A percentile compares a stretch with the other conserved stretches of the same genome.
Conservation (phyloP, 2,797 vertebrate species). For the Merluccius polli region DNA sequence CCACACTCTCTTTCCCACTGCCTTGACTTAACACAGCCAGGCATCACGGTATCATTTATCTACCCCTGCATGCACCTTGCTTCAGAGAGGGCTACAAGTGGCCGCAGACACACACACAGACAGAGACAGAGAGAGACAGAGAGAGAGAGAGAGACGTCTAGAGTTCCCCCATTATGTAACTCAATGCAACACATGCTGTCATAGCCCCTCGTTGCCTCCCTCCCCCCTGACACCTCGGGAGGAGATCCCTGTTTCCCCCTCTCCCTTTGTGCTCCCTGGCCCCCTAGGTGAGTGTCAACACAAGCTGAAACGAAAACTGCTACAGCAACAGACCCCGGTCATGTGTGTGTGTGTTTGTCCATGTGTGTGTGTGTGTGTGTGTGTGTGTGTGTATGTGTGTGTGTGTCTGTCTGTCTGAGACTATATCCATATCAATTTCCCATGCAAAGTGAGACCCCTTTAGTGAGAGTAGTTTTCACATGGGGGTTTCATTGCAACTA, state of each 20-base stretch:
- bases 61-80: slow-evolving; percentile 22
- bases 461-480: slow-evolving; percentile 56
- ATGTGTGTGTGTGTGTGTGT: slow-evolving; percentile 25
- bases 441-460: slow-evolving; percentile 29
- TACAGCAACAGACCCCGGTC: slow-evolving; percentile 21
- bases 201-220: slow-evolving; percentile 24
- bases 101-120: slow-evolving; percentile 23
- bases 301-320: slow-evolving; percentile 41
- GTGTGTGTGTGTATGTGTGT: slow-evolving; percentile 12
- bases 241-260: slow-evolving; percentile 55
- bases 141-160: slow-evolving; percentile 32
- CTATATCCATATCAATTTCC: slow-evolving; percentile 57
- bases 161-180: slow-evolving; percentile 65
- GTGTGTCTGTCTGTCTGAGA: slow-evolving; percentile 1
- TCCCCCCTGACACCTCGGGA: slow-evolving; percentile 52
- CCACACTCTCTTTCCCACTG: neutral
- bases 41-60: slow-evolving; percentile 5
- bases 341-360: slow-evolving; percentile 18
- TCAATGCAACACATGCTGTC: slow-evolving; percentile 61
- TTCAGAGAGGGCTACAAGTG: slow-evolving; percentile 36
- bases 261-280: slow-evolving; percentile 57
- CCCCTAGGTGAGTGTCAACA: slow-evolving; percentile 60
- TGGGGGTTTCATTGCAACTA: slow-evolving; percentile 56
- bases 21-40: slow-evolving; percentile 10
- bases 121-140: neutral